These are phyloP conservation scores for Emydocephalus ijimae DNA, from an alignment of 2,113 vertebrate genomes.

Conservation along the genomic window DNA sequence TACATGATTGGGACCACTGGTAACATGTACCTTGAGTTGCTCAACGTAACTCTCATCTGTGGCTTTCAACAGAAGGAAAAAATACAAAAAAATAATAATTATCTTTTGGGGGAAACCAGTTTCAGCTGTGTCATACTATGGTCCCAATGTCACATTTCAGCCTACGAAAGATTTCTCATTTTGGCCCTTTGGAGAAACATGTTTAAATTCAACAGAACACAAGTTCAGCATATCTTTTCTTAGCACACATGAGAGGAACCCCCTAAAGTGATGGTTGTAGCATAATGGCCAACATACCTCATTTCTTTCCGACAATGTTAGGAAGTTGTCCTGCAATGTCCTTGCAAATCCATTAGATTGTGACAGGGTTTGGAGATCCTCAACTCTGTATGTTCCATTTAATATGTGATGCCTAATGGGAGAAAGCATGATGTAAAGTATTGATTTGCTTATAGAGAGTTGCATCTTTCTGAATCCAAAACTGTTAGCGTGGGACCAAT, in stretches of 20 bases:
- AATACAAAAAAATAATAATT: background rate
- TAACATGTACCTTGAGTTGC: background rate
- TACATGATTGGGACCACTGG: background rate
- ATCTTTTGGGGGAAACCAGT: background rate
- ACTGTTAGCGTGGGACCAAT: background rate
- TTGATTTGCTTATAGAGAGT: background rate
- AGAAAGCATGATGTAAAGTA: slow-evolving; percentile 25
- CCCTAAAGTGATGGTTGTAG: background rate
- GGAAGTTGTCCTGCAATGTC: slow-evolving; percentile 71
- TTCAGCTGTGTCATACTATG: background rate
- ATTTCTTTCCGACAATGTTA: slow-evolving; percentile 71
- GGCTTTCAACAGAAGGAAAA: background rate
- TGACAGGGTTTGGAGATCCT: slow-evolving; percentile 68
- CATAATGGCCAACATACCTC: slow-evolving; percentile 70
- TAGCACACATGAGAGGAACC: background rate
- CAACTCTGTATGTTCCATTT: slow-evolving; percentile 65
- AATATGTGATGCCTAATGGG: slow-evolving; percentile 80
- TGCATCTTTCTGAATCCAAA: background rate
- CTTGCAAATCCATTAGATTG: slow-evolving; percentile 69
- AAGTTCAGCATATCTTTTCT: background rate
- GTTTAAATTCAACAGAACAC: background rate
- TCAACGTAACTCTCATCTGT: background rate
- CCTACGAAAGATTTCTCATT: background rate
- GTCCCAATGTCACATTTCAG: background rate
- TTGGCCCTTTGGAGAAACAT: background rate